These are phyloP conservation scores for Spilosoma lubricipeda DNA, from an alignment of 2,888 invertebrate genomes.

Conservation along the genomic window DNA sequence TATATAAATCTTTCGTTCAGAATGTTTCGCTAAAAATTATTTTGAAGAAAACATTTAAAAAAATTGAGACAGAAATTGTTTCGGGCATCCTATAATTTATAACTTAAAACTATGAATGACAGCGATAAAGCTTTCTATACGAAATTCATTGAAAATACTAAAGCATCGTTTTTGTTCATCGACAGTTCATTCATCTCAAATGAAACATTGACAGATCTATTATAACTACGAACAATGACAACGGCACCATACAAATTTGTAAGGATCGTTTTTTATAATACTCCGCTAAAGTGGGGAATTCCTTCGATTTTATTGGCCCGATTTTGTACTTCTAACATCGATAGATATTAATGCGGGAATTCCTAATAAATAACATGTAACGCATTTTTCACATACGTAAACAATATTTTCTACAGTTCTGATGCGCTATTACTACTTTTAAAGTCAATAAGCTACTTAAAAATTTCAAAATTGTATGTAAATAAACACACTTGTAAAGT, in stretches of 20 bases:
- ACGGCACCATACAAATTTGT: slow-evolving; percentile 64
- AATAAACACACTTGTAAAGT: slow-evolving; percentile 5
- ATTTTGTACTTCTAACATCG: slow-evolving; percentile 33
- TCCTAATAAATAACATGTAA: slow-evolving; percentile 30
- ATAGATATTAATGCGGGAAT: slow-evolving; percentile 28
- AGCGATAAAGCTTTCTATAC: slow-evolving; percentile 36
- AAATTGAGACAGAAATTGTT: not conserved
- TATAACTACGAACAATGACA: slow-evolving; percentile 77
- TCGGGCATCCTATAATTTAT: not conserved
- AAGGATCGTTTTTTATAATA: slow-evolving; percentile 52
- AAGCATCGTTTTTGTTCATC: slow-evolving; percentile 47
- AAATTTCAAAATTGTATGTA: not conserved
- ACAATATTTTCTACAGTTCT: slow-evolving; percentile 14
- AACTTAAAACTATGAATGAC: not conserved
- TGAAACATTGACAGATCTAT: slow-evolving; percentile 82
- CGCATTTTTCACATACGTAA: not conserved
- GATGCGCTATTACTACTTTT: not conserved
- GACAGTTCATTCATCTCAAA: slow-evolving; percentile 77
- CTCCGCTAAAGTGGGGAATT: slow-evolving; percentile 45
- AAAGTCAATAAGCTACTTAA: not conserved
- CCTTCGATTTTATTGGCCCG: slow-evolving; percentile 35
- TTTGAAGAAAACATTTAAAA: not conserved
- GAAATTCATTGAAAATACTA: slow-evolving; percentile 34
- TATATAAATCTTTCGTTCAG: not conserved
- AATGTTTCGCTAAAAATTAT: not conserved